Evolutionary conservation across 2,113 vertebrate genomes (phyloP).

Genomic region (Romanogobio albipinnatus): DNA sequence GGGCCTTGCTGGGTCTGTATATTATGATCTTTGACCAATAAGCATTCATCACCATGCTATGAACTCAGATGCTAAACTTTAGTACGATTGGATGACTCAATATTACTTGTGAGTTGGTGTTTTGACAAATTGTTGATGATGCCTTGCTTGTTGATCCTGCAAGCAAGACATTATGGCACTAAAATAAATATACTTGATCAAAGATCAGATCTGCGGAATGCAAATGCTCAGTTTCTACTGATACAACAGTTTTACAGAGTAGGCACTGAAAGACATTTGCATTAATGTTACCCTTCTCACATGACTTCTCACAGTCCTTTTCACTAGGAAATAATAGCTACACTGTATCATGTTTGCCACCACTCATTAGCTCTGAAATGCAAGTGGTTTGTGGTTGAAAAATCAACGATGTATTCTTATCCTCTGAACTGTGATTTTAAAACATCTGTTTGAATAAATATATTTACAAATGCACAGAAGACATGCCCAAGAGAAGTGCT

Average conservation of each 20-base stretch:
- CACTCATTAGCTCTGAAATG: not conserved
- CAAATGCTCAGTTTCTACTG: not conserved
- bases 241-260: not conserved
- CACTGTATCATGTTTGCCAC: not conserved
- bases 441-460: constrained; percentile 17
- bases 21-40: not conserved
- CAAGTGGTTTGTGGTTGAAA: not conserved
- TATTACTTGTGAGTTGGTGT: not conserved
- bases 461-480: not conserved
- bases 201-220: constrained; percentile 9
- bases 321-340: constrained; percentile 1
- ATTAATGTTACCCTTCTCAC: constrained; percentile 1
- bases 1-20: not conserved
- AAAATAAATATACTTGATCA: not conserved
- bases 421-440: not conserved
- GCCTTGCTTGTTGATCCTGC: not conserved
- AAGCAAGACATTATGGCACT: not conserved
- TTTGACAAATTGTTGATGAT: not conserved
- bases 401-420: not conserved
- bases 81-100: not conserved
- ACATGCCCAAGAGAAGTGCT: not conserved
- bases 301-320: not conserved
- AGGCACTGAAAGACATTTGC: constrained; percentile 18
- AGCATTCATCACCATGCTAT: not conserved
- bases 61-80: not conserved